Conservation (phyloP, 2,797 vertebrate genomes). For the Acrossocheilus fasciatus region DNA sequence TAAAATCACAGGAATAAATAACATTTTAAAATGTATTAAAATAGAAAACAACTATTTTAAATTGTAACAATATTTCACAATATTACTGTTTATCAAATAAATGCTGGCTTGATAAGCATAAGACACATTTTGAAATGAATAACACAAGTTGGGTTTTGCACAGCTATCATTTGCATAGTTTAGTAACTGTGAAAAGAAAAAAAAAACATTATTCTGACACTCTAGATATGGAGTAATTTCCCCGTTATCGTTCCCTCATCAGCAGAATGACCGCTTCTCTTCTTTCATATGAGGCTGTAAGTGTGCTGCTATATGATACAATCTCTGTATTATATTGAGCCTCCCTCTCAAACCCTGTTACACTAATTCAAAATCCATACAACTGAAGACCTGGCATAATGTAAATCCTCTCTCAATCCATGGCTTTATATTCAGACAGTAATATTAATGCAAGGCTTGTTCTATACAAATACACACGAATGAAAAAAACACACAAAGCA, state of each 20-base stretch:
- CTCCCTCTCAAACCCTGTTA: neutral
- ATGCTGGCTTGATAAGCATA: neutral
- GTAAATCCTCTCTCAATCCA: neutral
- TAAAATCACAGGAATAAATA: neutral
- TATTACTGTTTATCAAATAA: no score
- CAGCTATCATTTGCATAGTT: constrained; percentile 41
- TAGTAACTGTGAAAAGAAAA: constrained; percentile 24
- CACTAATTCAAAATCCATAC: neutral
- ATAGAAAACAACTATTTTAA: neutral
- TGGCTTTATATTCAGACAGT: constrained; percentile 4
- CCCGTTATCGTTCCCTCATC: neutral
- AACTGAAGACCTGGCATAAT: constrained; percentile 17
- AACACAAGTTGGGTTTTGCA: constrained; percentile 5
- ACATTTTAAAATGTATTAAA: neutral
- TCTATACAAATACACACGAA: neutral
- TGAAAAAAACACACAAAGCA: neutral
- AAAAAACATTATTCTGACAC: neutral
- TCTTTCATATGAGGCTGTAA: constrained; percentile 5
- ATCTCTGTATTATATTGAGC: neutral
- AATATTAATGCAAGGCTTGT: neutral
- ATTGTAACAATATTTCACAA: neutral
- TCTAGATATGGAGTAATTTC: constrained; percentile 4
- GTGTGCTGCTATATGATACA: constrained; percentile 7
- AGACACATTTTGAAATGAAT: neutral
- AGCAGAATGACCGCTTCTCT: constrained; percentile 8